Evolutionary conservation across 2,797 vertebrate species (phyloP).

Genomic region (Cephalopachus bancanus): DNA sequence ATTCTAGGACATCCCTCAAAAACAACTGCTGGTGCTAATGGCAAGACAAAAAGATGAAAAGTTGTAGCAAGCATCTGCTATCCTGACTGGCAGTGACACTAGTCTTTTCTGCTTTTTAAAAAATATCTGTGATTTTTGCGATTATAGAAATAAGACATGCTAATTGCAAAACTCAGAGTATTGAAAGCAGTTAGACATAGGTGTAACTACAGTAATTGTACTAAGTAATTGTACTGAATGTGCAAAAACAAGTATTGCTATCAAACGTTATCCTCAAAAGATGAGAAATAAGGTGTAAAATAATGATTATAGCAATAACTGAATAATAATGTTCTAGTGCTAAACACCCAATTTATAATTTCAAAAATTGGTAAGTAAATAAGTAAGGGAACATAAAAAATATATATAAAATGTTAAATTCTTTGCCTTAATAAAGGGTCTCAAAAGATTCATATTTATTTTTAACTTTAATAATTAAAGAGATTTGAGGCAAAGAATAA

Average conservation of each 20-base stretch:
- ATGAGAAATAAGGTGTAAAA: not conserved
- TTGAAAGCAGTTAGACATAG: not conserved
- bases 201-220: not conserved
- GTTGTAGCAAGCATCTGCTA: not conserved
- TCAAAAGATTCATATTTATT: constrained; percentile 30
- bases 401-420: constrained; percentile 26
- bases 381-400: not conserved
- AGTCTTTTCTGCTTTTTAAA: not conserved
- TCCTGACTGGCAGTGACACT: not conserved
- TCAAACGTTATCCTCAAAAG: constrained; percentile 33
- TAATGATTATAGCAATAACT: constrained; percentile 8
- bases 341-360: not conserved
- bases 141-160: not conserved
- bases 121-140: not conserved
- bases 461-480: constrained; percentile 33
- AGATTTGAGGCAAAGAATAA: not conserved
- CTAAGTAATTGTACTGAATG: not conserved
- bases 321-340: not conserved
- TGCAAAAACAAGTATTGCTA: not conserved
- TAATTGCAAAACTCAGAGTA: not conserved
- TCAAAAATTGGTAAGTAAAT: constrained; percentile 27
- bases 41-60: not conserved
- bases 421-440: not conserved
- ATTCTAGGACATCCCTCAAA: constrained; percentile 27
- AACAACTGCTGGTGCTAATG: not conserved